Evolutionary conservation across 2,113 vertebrate species (phyloP).

Genomic region (Prochilodus magdalenae): DNA sequence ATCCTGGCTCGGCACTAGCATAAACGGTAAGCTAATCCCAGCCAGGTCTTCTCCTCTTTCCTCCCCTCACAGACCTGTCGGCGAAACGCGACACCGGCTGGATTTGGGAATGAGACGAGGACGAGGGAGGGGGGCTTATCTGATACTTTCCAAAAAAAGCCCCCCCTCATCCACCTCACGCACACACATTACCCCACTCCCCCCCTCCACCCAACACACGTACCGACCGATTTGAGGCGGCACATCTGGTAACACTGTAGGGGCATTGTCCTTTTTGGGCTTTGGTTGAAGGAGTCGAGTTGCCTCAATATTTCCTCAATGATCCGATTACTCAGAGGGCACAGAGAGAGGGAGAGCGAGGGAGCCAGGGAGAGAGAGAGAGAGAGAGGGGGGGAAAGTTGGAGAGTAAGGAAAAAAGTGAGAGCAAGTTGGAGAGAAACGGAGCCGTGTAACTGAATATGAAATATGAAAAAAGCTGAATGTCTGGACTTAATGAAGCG

Average conservation of each 20-base stretch:
- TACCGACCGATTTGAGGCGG: conserved; percentile 85
- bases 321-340: conserved; percentile 91
- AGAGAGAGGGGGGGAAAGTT: conserved; percentile 54
- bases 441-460: conserved; percentile 67
- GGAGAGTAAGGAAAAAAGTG: conserved; percentile 47
- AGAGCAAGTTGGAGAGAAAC: conserved; percentile 51
- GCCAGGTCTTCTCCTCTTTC: conserved; percentile 84
- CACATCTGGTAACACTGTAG: conserved; percentile 99
- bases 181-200: conserved; percentile 76
- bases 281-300: conserved; percentile 83
- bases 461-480: conserved; percentile 65
- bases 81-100: conserved; percentile 90
- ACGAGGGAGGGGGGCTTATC: conserved; percentile 83
- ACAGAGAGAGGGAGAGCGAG: conserved; percentile 73
- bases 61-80: conserved; percentile 92
- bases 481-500: conserved; percentile 77
- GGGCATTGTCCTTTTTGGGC: conserved; percentile 90
- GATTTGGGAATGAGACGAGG: conserved; percentile 90
- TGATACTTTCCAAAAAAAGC: conserved; percentile 89
- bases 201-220: conserved; percentile 75
- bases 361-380: conserved; percentile 54
- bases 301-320: conserved; percentile 92
- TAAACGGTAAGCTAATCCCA: conserved; percentile 94
- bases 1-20: conserved; percentile 94
- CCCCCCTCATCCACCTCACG: conserved; percentile 59